Percentiles rank a stretch among this genome's conserved stretches.
Conservation (phyloP, 2,888 invertebrate species). For the Panopea generosa region DNA sequence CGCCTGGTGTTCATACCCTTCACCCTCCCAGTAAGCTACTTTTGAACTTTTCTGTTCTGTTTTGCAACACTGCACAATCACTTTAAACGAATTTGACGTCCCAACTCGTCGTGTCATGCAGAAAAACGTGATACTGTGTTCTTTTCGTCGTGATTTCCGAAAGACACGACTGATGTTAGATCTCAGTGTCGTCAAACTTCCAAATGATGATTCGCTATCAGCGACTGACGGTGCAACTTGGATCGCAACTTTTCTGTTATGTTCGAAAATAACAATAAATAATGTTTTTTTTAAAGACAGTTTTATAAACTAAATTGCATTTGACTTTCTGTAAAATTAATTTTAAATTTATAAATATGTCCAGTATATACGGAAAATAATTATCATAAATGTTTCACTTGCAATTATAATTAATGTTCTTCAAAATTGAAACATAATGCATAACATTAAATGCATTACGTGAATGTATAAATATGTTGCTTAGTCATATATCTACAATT, state of each 20-base stretch:
- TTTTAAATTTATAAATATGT: too few relatives aligned
- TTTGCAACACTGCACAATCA: constrained; percentile 36
- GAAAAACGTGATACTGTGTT: constrained; percentile 29
- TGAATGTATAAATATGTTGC: too few relatives aligned
- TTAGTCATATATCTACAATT: too few relatives aligned
- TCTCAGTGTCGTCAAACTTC: constrained; percentile 18
- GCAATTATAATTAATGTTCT: too few relatives aligned
- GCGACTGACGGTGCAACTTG: constrained; percentile 4
- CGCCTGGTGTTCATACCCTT: constrained; percentile 34
- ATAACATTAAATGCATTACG: too few relatives aligned
- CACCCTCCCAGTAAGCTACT: constrained; percentile 18
- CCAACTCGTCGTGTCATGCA: constrained; percentile 34
- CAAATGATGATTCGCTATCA: not conserved
- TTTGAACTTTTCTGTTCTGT: constrained; percentile 10
- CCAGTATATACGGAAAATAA: too few relatives aligned
- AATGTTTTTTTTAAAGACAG: too few relatives aligned
- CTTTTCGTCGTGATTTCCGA: constrained; percentile 33
- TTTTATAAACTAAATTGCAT: too few relatives aligned
- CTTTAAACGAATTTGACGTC: constrained; percentile 41
- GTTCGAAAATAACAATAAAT: not conserved
- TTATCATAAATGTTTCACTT: too few relatives aligned
- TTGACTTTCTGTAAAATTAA: too few relatives aligned
- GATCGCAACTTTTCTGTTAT: constrained; percentile 38
- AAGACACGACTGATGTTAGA: constrained; percentile 40
- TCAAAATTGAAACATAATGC: too few relatives aligned